Base-by-base conservation (phyloP, 1,140 invertebrate species). In the Nasonia vitripennis region DNA sequence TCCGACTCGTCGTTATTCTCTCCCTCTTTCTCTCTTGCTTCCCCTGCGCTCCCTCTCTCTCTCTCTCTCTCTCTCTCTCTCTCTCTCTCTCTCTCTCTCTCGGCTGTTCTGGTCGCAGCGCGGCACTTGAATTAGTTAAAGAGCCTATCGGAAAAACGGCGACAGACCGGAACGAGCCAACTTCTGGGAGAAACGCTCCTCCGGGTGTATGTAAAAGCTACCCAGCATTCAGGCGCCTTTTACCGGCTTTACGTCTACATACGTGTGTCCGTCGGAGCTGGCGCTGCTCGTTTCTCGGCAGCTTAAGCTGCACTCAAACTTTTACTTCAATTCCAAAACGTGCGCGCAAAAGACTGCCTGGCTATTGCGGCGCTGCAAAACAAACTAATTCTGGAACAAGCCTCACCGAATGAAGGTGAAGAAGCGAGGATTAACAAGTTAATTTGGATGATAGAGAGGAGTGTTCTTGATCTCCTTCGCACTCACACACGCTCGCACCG, bases 91-190 rank as follows among this genome's bases (percentile, higher is more conserved):
- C 55, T 79, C 7, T 45, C 6, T 78, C 20, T 31, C 37, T 62
- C 17, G n/a, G 20, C 31, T n/a, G 51, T 83, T 34, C 10, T 62
- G 31, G 41, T 23, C 27, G n/a, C 71, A 51, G 41, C 70, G 67
- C 62, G 68, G 62, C 75, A 86, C 87, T 85, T 90, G 88, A 90
- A 89, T 91, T 90, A 89, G 87, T 90, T 90, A 87, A 90, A 90
- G 85, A 88, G 87, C 84, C 86, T 89, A 90, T 90, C 87, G 87
- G 84, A 89, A 89, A 90, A 89, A 87, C 87, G 77, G 87, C 87
- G 87, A 87, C 87, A 90, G 88, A 89, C 87, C 84, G 86, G 87
- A 90, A 90, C 86, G 88, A 89, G 87, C 81, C 86, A 88, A 89
- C 89, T 89, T 86, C 71, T 45, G 41, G 88, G 68, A 84, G 87